These are phyloP conservation scores for Psephotus haematonotus DNA, from an alignment of 2,113 vertebrate genomes.

Conservation along the genomic window DNA sequence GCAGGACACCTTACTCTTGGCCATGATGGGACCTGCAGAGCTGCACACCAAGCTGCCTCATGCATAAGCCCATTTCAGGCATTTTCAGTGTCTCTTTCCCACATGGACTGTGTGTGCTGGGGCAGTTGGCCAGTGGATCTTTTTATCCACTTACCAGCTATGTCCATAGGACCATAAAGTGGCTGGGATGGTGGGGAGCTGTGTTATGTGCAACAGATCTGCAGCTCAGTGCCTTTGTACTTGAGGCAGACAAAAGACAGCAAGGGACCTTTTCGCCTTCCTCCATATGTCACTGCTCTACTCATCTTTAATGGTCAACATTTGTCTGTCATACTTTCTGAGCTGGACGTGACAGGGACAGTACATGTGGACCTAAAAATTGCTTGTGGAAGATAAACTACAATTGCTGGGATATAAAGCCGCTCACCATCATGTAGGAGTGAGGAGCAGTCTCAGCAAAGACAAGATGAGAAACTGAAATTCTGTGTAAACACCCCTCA, in stretches of 20 bases:
- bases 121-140: background rate
- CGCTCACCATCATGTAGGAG: background rate
- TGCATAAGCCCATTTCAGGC: background rate
- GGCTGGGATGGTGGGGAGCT: background rate
- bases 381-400: background rate
- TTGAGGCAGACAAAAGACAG: background rate
- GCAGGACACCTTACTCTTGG: background rate
- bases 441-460: background rate
- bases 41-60: background rate
- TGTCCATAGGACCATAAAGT: rapidly evolving
- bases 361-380: background rate
- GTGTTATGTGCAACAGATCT: background rate
- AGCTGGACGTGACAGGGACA: background rate
- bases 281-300: background rate
- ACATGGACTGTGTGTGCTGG: background rate
- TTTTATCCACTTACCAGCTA: background rate
- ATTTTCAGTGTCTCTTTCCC: background rate
- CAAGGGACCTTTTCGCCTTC: background rate
- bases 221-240: background rate
- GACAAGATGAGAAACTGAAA: background rate
- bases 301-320: background rate
- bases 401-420: background rate
- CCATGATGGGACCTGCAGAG: background rate
- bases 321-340: background rate
- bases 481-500: background rate